Percentiles rank a stretch among this genome's conserved stretches.
Conservation (phyloP, 2,113 vertebrate species). For the Barbus barbus region DNA sequence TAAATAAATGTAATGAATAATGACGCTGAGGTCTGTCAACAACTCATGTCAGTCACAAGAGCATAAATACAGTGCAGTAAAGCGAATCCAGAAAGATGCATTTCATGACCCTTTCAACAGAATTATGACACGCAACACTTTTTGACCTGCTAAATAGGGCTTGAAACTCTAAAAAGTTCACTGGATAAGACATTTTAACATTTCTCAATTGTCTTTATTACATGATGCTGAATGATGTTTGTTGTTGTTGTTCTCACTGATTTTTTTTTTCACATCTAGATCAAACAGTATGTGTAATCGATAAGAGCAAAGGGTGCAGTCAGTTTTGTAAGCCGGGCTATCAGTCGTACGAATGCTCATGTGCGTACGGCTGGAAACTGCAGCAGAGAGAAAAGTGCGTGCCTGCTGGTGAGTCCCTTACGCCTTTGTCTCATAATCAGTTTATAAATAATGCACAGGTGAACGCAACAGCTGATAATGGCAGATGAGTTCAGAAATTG, state of each 20-base stretch:
- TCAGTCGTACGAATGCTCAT: conserved; percentile 73
- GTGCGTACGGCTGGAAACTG: conserved; percentile 73
- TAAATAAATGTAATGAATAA: background rate
- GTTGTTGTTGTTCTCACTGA: background rate
- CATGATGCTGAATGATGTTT: background rate
- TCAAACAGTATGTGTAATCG: conserved; percentile 68
- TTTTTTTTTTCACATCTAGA: conserved; percentile 59
- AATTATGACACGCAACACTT: background rate
- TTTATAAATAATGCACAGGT: background rate
- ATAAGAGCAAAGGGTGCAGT: conserved; percentile 72
- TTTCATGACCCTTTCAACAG: background rate
- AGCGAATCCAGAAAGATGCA: background rate
- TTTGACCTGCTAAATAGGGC: background rate
- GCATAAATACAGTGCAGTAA: no score
- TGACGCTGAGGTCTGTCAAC: background rate
- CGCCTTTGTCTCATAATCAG: background rate
- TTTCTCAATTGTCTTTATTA: background rate
- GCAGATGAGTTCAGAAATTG: background rate
- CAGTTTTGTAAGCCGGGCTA: conserved; percentile 81
- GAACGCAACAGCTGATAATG: background rate
- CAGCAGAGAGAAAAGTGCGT: conserved; percentile 62
- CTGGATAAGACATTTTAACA: background rate
- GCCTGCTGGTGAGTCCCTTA: conserved; percentile 64
- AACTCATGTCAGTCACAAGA: no score
- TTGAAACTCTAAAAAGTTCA: no score